Conservation (phyloP, 1,140 invertebrate species). For the Drosophila parvula region DNA sequence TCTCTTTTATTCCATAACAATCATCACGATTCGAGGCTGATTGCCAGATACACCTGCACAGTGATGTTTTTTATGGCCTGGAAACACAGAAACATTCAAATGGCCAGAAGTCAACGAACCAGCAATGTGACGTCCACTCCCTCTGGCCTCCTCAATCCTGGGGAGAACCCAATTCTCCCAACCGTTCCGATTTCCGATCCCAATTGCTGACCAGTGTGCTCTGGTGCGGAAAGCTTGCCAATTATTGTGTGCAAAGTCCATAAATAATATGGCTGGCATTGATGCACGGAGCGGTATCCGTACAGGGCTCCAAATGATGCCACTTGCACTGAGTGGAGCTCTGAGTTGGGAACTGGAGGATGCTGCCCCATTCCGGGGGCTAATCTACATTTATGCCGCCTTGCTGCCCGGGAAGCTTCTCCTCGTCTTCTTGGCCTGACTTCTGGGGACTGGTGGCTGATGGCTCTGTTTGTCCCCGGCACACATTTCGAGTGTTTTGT, state of each 20-base stretch:
- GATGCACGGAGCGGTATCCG: conserved; percentile 21
- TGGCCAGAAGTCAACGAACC: conserved; percentile 49
- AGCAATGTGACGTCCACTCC: not conserved
- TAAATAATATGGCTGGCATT: conserved; percentile 61
- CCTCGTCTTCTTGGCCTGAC: conserved; percentile 9
- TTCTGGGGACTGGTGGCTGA: conserved; percentile 26
- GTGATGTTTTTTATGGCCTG: conserved; percentile 23
- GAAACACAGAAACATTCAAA: conserved; percentile 29
- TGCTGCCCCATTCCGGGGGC: conserved; percentile 1
- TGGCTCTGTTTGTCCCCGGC: conserved; percentile 69
- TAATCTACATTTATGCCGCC: conserved; percentile 42
- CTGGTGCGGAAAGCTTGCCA: conserved; percentile 61
- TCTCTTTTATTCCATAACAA: conserved; percentile 14
- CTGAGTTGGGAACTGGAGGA: not conserved
- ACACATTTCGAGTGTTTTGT: conserved; percentile 73
- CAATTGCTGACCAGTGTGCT: conserved; percentile 28
- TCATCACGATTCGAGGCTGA: conserved; percentile 23
- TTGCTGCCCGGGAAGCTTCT: conserved; percentile 5
- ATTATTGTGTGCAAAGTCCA: conserved; percentile 73
- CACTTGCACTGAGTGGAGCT: conserved; percentile 39
- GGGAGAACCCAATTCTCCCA: conserved; percentile 9
- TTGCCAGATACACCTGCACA: conserved; percentile 40
- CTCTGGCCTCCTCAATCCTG: not conserved
- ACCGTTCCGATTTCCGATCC: conserved; percentile 34
- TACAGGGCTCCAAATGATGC: conserved; percentile 17